Evolutionary conservation across 2,888 invertebrate genomes (phyloP), one percentile per base, ranked within the genome.

Genomic region (Lithophane leautieri): DNA sequence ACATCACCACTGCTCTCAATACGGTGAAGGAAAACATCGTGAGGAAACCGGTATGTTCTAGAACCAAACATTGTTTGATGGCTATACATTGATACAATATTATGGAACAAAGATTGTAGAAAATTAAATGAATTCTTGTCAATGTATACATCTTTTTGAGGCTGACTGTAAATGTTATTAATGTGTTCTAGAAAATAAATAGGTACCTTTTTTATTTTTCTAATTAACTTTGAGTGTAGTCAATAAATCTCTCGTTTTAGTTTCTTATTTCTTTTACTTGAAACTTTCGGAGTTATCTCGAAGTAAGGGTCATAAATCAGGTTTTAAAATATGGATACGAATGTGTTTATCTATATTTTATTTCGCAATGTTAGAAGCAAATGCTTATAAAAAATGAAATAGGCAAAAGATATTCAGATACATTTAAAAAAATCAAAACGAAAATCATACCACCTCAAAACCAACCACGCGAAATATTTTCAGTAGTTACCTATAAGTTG

Each of bases 181-280:
- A 72, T 71, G 74, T 50, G 67, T 61, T 71, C 72, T 60, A 40
- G 50, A 84, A 75, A 79, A 82, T 77, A 62, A 73, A 79, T 69
- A 79, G 1, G 9, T 42, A 50, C 19, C 40, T 63, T 75, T 75
- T 73, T 67, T 76, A 73, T 68, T 79, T 79, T 83, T 81, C 70
- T 84, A 81, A 82, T 84, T 76, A 76, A 81, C 66, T 79, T 58
- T 40, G 56, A 71, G 62, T 66, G 66, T 52, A 34, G 52, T 52
- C 82, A 19, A 85, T 85, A 86, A 84, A 85, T 85, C 84, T 69
- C 62, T 71, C 28, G 54, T 42, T 80, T 34, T 25, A 58, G 44
- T 54, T 79, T 83, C 66, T 80, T 84, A 69, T 80, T 80, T 82
- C 7, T 16, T 73, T 60, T 65, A 19, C 28, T 12, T 50, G 19